phyloP scores from a whole-genome alignment of 2,888 invertebrate genomes.

The Synanthedon andrenaeformis region DNA sequence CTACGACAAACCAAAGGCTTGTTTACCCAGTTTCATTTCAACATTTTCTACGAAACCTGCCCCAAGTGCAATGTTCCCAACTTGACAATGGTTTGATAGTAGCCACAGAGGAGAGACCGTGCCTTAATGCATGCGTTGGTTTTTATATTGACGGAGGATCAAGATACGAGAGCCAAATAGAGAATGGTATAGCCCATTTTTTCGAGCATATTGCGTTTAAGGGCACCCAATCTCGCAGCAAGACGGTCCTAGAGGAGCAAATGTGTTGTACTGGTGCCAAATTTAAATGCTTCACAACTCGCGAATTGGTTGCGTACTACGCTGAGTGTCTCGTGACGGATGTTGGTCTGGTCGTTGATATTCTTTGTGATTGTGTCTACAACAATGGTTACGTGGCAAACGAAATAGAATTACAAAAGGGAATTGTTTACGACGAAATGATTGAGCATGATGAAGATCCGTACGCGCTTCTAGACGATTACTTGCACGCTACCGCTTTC shows the following conservation, averaged over 20 bases:
- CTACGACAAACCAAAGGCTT: conserved; percentile 61
- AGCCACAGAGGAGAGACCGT: conserved; percentile 92
- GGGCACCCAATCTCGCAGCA: conserved; percentile 81
- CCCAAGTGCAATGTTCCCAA: conserved; percentile 82
- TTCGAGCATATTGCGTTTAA: conserved; percentile 53
- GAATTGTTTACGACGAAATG: conserved; percentile 41
- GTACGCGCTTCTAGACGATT: conserved; percentile 35
- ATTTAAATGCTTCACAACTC: conserved; percentile 93
- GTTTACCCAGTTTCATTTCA: conserved; percentile 67
- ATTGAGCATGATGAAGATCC: conserved; percentile 33
- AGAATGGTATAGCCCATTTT: conserved; percentile 50
- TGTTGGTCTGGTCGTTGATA: conserved; percentile 87
- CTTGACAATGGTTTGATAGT: conserved; percentile 88
- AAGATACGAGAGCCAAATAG: conserved; percentile 31
- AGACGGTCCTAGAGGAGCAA: conserved; percentile 87
- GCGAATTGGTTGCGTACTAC: conserved; percentile 96
- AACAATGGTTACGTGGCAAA: conserved; percentile 70
- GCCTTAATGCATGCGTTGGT: conserved; percentile 58
- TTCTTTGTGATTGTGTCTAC: conserved; percentile 93
- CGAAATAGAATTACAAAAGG: conserved; percentile 44
- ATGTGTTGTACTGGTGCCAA: conserved; percentile 96
- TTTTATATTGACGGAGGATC: conserved; percentile 44
- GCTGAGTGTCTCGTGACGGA: conserved; percentile 92
- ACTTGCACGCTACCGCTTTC: conserved; percentile 52
- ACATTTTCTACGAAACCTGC: conserved; percentile 72